Evolutionary conservation across 2,888 invertebrate species (phyloP).

Genomic region (Neoascia interrupta): DNA sequence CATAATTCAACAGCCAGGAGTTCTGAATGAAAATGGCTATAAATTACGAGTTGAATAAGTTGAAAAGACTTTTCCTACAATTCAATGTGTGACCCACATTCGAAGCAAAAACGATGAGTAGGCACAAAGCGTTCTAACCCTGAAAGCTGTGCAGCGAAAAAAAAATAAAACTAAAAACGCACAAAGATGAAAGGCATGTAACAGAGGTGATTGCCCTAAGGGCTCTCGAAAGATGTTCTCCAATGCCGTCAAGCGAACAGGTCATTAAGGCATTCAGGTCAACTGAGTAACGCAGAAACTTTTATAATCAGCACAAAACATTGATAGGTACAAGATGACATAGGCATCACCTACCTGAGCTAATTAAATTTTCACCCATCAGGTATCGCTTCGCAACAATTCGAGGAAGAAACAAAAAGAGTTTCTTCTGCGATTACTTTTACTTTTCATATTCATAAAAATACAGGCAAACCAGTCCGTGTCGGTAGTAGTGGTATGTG

Average conservation of each 20-base stretch:
- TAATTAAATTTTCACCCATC: constrained; percentile 47
- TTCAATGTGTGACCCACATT: constrained; percentile 57
- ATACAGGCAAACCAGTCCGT: neutral
- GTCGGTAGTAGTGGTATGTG: neutral
- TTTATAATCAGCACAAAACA: constrained; percentile 11
- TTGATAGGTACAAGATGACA: constrained; percentile 12
- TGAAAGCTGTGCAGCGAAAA: constrained; percentile 24
- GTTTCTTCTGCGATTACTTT: constrained; percentile 36
- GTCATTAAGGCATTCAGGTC: constrained; percentile 36
- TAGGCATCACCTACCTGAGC: constrained; percentile 2
- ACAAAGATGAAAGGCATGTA: constrained; percentile 30
- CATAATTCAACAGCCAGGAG: constrained; percentile 49
- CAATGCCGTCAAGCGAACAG: constrained; percentile 11
- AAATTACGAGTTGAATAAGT: constrained; percentile 31
- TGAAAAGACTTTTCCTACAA: constrained; percentile 39
- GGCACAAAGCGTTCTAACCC: constrained; percentile 25
- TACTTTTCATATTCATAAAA: constrained; percentile 51
- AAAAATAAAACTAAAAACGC: constrained; percentile 24
- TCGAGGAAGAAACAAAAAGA: neutral
- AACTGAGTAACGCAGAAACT: constrained; percentile 8
- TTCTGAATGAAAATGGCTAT: constrained; percentile 52
- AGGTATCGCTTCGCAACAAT: neutral
- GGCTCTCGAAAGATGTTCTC: constrained; percentile 22
- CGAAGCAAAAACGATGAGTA: neutral
- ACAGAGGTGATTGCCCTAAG: constrained; percentile 54